Percentiles rank a stretch among this genome's conserved stretches.
Evolutionary conservation across 2,113 vertebrate genomes (phyloP).

Genomic region (Ciconia stormi): DNA sequence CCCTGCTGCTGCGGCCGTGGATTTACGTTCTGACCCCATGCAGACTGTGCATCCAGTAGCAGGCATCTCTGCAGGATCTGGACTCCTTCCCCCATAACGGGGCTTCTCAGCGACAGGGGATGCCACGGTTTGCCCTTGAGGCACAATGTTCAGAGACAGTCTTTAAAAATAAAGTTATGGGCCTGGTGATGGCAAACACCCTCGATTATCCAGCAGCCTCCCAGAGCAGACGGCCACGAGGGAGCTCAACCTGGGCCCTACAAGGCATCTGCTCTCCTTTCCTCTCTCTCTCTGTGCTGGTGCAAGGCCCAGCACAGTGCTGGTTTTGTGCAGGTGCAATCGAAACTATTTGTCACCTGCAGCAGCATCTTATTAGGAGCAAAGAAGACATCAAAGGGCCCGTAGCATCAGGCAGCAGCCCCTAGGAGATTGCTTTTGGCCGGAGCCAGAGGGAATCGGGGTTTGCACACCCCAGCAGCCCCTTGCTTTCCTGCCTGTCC

Average conservation of each 20-base stretch:
- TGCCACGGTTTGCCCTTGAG: background rate
- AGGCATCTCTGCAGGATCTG: background rate
- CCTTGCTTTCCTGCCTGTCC: background rate
- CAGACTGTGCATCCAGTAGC: background rate
- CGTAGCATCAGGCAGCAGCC: background rate
- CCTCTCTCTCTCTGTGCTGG: background rate
- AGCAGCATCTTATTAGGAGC: background rate
- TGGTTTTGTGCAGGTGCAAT: background rate
- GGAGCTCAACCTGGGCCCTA: background rate
- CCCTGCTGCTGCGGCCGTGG: background rate
- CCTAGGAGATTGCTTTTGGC: accelerated
- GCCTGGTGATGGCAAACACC: accelerated
- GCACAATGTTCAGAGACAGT: background rate
- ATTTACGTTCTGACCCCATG: background rate
- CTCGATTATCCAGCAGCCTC: background rate
- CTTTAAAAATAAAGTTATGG: background rate
- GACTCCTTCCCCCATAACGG: accelerated
- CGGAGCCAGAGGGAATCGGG: background rate
- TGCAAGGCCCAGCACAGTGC: background rate
- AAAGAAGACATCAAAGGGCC: background rate
- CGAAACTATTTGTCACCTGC: background rate
- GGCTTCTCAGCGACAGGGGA: background rate
- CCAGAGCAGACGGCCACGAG: accelerated
- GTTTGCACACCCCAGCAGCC: background rate
- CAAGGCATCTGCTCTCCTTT: background rate